Evolutionary conservation across 2,113 vertebrate species (phyloP).

Genomic region (Kryptolebias marmoratus): DNA sequence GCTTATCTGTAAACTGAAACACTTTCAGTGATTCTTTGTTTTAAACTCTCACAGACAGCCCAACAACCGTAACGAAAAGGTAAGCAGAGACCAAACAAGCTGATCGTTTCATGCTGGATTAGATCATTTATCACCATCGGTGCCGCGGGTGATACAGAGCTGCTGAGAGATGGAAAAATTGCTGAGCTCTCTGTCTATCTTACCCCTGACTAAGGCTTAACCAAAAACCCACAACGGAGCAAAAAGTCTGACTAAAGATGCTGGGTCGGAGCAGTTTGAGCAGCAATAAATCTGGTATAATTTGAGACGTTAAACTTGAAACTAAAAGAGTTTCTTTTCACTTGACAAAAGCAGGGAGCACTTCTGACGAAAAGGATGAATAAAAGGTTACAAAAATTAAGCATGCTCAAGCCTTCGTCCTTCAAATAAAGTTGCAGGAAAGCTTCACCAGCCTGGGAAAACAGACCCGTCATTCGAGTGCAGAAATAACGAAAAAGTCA

Average conservation of each 20-base stretch:
- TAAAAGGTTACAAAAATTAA: too few relatives aligned
- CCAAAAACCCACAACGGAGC: neutral
- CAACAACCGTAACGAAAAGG: neutral
- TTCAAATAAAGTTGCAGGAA: too few relatives aligned
- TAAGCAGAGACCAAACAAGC: neutral
- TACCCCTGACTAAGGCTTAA: neutral
- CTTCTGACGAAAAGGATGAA: too few relatives aligned
- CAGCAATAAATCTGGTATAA: neutral
- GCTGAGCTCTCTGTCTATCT: neutral
- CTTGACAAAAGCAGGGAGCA: too few relatives aligned
- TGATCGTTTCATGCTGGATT: neutral
- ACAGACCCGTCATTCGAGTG: too few relatives aligned
- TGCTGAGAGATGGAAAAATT: neutral
- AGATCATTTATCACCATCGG: slow-evolving; percentile 2
- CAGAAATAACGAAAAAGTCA: too few relatives aligned
- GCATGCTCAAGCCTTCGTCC: too few relatives aligned
- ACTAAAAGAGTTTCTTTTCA: too few relatives aligned
- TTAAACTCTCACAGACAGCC: neutral
- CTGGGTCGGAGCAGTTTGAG: neutral
- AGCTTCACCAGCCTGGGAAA: too few relatives aligned
- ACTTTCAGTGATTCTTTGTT: neutral
- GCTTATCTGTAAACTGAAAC: neutral
- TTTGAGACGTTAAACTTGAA: neutral
- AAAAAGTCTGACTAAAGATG: neutral
- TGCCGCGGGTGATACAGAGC: neutral